Evolutionary conservation across 2,797 vertebrate genomes (phyloP), one percentile per base, ranked within the genome.

Genomic region (Gymnocypris eckloni): DNA sequence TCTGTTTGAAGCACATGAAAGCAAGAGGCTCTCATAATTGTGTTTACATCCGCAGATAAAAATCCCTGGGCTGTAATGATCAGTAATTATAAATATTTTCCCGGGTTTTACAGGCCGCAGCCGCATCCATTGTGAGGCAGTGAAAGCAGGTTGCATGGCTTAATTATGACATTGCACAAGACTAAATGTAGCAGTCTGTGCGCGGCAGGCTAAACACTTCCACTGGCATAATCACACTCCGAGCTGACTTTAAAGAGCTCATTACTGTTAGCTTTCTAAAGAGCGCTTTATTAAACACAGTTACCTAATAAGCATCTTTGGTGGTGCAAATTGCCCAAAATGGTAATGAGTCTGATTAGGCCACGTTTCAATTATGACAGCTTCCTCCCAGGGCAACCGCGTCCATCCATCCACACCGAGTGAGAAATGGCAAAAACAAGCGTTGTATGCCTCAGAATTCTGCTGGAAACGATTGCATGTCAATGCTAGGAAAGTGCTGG

Each of bases 221-320:
- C 96, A 96, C 95, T 81, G 95, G 97, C 96, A 95, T 96, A 98
- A 98, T 98, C 96, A 96, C 91, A 94, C 96, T 95, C 94, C 95
- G 97, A 97, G 97, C 96, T 96, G 97, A 97, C 97, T 98, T 97
- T 97, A 98, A 98, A 98, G 97, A 97, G 96, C 98, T 99, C 97
- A 98, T 99, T 99, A 98, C 97, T 96, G 97, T 96, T 96, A 96
- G 97, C 98, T 98, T 98, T 98, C 96, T 97, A 97, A 98, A 98
- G 97, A 97, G 96, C 69, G 94, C 96, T 97, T 98, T 98, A 98
- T 99, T 98, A 99, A 98, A 98, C 97, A 98, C 96, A 97, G 97
- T 98, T 97, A 97, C 97, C 97, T 98, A 98, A 99, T 99, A 98
- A 98, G 97, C 97, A 97, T 98, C 97, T 98, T 98, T 97, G 96